Evolutionary conservation across 2,113 vertebrate species (phyloP).

Genomic region (Marcusenius ussheri): DNA sequence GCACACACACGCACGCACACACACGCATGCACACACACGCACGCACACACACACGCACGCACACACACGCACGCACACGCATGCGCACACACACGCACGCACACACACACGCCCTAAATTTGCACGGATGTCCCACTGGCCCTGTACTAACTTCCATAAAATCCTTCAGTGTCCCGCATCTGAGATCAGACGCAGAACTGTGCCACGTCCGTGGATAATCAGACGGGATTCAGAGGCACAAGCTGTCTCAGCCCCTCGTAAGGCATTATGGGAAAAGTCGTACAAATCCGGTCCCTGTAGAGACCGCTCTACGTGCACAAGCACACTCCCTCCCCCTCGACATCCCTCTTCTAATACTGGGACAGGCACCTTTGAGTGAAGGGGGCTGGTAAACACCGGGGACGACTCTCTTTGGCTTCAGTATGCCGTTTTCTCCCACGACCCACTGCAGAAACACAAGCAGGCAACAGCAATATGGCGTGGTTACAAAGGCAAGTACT

Average conservation of each 20-base stretch:
- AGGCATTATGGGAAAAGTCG: not conserved
- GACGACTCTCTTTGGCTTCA: constrained; percentile 83
- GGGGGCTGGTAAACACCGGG: constrained; percentile 87
- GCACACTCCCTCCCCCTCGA: constrained; percentile 2
- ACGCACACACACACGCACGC: too few relatives aligned
- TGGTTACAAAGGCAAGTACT: not conserved
- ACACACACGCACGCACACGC: too few relatives aligned
- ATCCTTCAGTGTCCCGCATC: not conserved
- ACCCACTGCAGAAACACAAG: constrained; percentile 63
- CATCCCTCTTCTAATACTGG: not conserved
- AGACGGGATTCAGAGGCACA: not conserved
- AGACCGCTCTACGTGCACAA: not conserved
- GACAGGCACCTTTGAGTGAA: constrained; percentile 82
- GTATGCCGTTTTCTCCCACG: constrained; percentile 81
- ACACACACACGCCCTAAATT: not conserved
- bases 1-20: not conserved
- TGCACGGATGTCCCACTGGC: not conserved
- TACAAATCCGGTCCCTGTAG: not conserved
- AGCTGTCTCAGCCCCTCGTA: not conserved
- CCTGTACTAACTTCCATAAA: not conserved
- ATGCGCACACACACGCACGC: too few relatives aligned
- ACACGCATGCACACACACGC: too few relatives aligned
- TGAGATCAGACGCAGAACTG: not conserved
- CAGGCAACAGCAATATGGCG: too few relatives aligned
- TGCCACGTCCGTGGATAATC: not conserved